Conservation (phyloP, 2,797 vertebrate genomes). For the Hydrolagus colliei region DNA sequence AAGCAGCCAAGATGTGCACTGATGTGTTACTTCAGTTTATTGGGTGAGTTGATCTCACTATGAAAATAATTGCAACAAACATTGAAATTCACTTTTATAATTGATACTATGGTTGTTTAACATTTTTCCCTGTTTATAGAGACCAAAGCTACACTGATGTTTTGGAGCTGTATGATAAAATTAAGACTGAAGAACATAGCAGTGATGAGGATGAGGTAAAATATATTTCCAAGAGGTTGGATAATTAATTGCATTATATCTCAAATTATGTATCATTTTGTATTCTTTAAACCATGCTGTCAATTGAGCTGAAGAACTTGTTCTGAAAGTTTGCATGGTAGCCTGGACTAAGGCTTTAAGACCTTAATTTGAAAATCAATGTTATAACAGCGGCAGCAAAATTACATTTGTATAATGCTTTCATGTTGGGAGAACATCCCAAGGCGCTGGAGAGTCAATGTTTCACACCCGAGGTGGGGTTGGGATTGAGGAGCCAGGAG, state of each 20-base stretch:
- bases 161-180: slow-evolving; percentile 76
- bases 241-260: background rate
- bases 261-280: background rate
- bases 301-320: no score
- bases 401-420: no score
- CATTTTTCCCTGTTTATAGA: slow-evolving; percentile 53
- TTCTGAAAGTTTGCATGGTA: background rate
- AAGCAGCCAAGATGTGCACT: slow-evolving; percentile 85
- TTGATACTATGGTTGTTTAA: slow-evolving; percentile 10
- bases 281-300: background rate
- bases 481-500: no score
- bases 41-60: slow-evolving; percentile 59
- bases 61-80: background rate
- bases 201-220: slow-evolving; percentile 66
- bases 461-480: no score
- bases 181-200: slow-evolving; percentile 75
- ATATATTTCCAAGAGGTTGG: background rate
- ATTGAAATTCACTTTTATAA: background rate
- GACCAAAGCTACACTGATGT: slow-evolving; percentile 90
- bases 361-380: no score
- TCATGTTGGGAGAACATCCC: no score
- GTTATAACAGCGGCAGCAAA: no score
- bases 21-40: slow-evolving; percentile 88
- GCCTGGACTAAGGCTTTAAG: no score
- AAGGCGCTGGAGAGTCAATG: no score